These are phyloP conservation scores for Didymodactylos carnosus DNA, from an alignment of 2,888 invertebrate genomes.

Conservation along the genomic window DNA sequence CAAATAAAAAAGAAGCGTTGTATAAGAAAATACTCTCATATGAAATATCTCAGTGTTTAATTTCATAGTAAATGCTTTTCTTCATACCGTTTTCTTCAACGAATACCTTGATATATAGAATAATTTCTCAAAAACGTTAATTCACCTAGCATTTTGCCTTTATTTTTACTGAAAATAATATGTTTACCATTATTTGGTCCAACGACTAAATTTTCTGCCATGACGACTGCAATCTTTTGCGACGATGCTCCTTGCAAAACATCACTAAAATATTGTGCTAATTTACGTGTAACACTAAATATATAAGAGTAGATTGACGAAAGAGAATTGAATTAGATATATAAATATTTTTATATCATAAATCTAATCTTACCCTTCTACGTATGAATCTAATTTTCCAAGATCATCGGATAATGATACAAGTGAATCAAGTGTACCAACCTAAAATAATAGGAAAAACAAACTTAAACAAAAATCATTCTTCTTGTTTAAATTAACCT, in stretches of 20 bases:
- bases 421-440: slow-evolving; percentile 92
- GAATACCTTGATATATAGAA: too few species aligned
- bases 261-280: slow-evolving; percentile 68
- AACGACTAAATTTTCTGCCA: background rate
- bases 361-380: slow-evolving; percentile 59
- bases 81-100: too few species aligned
- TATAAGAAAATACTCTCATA: too few species aligned
- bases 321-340: background rate
- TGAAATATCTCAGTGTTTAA: too few species aligned
- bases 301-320: background rate
- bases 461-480: background rate
- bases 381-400: slow-evolving; percentile 79
- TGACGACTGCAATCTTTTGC: too few species aligned
- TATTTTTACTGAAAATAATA: too few species aligned
- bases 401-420: slow-evolving; percentile 96
- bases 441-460: slow-evolving; percentile 47
- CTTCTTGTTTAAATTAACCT: slow-evolving; percentile 43
- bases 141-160: too few species aligned
- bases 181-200: background rate
- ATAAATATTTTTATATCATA: too few species aligned
- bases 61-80: too few species aligned
- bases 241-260: slow-evolving; percentile 64
- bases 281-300: slow-evolving; percentile 61
- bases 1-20: too few species aligned
- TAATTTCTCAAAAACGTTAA: too few species aligned